Conservation (phyloP, 2,888 invertebrate genomes). For the Folsomia candida region DNA sequence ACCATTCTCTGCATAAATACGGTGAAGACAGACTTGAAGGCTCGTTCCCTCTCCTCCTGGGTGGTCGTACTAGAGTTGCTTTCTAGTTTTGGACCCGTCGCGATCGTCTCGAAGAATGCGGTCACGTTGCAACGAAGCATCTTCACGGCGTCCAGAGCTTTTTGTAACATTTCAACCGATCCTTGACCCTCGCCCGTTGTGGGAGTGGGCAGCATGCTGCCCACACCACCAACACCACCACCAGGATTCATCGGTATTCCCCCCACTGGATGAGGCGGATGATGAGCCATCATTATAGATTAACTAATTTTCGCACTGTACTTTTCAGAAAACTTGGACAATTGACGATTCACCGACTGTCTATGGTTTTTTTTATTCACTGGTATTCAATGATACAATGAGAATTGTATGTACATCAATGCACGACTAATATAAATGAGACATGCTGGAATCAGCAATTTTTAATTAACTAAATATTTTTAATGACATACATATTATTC, state of each 20-base stretch:
- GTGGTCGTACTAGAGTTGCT: constrained; percentile 52
- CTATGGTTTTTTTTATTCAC: too few relatives aligned
- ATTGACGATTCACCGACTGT: too few relatives aligned
- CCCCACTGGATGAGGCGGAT: not conserved
- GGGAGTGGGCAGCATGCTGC: not conserved
- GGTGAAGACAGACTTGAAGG: constrained; percentile 27
- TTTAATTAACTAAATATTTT: too few relatives aligned
- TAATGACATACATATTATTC: too few relatives aligned
- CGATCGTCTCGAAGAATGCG: constrained; percentile 78
- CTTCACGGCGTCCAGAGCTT: constrained; percentile 72
- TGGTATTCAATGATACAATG: too few relatives aligned
- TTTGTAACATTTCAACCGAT: constrained; percentile 65
- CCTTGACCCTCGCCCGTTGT: not conserved
- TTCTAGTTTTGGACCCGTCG: constrained; percentile 75
- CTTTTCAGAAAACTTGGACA: too few relatives aligned
- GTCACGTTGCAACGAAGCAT: constrained; percentile 77
- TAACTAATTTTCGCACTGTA: not conserved
- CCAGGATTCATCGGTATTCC: not conserved
- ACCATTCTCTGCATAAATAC: constrained; percentile 69
- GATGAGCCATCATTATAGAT: too few relatives aligned
- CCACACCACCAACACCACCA: not conserved
- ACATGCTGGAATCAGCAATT: too few relatives aligned
- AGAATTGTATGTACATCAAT: too few relatives aligned
- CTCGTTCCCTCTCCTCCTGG: constrained; percentile 35
- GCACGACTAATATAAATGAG: too few relatives aligned